A percentile compares a stretch with the other conserved stretches of the same genome.
phyloP scores from a whole-genome alignment of 2,797 vertebrate species.

The Megaceryle alcyon region DNA sequence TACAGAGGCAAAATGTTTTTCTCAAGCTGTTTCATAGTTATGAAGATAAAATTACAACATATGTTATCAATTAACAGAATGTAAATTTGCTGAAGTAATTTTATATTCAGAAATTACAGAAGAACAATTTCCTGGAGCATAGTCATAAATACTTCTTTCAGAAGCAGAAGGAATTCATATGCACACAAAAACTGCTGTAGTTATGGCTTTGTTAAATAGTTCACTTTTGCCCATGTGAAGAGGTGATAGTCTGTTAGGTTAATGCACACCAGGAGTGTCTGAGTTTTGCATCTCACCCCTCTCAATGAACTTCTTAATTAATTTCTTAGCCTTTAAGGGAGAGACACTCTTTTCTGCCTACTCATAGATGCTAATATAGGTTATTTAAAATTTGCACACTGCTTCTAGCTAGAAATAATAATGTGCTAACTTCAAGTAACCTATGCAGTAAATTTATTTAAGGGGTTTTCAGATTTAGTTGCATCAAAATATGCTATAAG shows the following conservation, averaged over 20 bases:
- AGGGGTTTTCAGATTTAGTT: background rate
- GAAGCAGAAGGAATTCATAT: background rate
- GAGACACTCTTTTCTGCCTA: background rate
- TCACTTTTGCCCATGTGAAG: background rate
- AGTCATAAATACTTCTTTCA: conserved; percentile 13
- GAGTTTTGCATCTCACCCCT: background rate
- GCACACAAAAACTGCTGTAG: background rate
- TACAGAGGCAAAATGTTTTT: conserved; percentile 19
- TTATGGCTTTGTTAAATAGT: background rate
- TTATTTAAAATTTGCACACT: background rate
- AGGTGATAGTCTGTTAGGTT: background rate
- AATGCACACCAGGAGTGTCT: background rate
- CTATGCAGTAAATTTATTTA: background rate
- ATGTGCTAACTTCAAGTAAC: background rate
- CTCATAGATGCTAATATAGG: background rate
- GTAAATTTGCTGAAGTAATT: conserved; percentile 23
- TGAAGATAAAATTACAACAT: conserved; percentile 38
- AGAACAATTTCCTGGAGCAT: conserved; percentile 23
- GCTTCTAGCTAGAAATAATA: background rate
- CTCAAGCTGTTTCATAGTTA: background rate
- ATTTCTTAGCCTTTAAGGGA: background rate
- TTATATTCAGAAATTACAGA: conserved; percentile 32
- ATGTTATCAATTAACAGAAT: conserved; percentile 48
- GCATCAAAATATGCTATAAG: too few relatives aligned
- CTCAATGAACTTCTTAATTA: background rate